phyloP scores from a whole-genome alignment of 1,140 invertebrate species.

The Heliconius congener region DNA sequence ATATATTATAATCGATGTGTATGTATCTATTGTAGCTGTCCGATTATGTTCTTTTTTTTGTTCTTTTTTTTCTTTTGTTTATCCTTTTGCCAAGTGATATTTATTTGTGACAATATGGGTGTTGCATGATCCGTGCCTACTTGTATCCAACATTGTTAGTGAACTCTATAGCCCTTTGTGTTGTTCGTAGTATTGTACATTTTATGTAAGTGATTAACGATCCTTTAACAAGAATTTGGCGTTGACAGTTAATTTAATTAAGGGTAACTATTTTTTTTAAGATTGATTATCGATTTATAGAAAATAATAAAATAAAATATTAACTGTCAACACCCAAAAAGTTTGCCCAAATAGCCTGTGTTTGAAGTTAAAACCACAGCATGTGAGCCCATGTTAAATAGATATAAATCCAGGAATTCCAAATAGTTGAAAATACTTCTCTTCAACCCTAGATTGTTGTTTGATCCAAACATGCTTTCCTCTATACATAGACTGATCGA shows the following conservation, averaged over 20 bases:
- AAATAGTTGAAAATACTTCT: constrained; percentile 47
- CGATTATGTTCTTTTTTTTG: constrained; percentile 54
- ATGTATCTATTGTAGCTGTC: constrained; percentile 71
- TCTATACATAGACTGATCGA: constrained; percentile 58
- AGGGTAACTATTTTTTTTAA: not conserved
- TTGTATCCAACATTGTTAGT: constrained; percentile 75
- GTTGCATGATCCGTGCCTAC: constrained; percentile 80
- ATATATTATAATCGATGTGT: constrained; percentile 67
- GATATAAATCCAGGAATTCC: constrained; percentile 52
- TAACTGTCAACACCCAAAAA: constrained; percentile 73
- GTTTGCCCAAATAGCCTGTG: constrained; percentile 33
- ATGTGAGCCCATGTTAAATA: constrained; percentile 71
- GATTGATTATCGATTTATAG: not conserved
- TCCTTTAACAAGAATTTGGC: constrained; percentile 53
- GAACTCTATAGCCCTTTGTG: constrained; percentile 76
- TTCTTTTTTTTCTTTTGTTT: constrained; percentile 47
- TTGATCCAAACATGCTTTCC: constrained; percentile 62
- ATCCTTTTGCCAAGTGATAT: constrained; percentile 50
- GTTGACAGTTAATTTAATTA: constrained; percentile 71
- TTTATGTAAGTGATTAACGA: constrained; percentile 64
- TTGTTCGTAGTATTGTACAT: constrained; percentile 75
- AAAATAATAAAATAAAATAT: constrained; percentile 30
- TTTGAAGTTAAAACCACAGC: constrained; percentile 54
- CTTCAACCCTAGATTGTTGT: constrained; percentile 51
- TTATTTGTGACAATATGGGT: constrained; percentile 68